Evolutionary conservation across 2,113 vertebrate genomes (phyloP).

Genomic region (Microcebus tavaratra): DNA sequence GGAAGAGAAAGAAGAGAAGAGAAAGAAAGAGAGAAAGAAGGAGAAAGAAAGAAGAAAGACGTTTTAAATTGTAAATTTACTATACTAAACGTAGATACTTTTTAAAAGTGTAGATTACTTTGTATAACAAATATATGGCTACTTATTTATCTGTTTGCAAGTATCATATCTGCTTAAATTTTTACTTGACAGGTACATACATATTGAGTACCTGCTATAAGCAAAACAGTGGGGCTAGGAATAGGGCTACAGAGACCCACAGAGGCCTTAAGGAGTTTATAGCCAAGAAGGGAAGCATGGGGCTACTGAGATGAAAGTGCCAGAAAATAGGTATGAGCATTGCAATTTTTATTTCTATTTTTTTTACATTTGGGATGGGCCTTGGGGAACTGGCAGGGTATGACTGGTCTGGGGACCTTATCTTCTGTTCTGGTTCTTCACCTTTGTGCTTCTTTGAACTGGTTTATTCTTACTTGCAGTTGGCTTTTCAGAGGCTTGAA

Average conservation of each 20-base stretch:
- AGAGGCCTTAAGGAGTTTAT: not conserved
- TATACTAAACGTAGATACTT: not conserved
- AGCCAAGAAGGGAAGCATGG: not conserved
- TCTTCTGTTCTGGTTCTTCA: not conserved
- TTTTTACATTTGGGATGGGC: not conserved
- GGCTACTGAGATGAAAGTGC: not conserved
- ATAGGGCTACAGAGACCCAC: not conserved
- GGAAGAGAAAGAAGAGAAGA: fast-evolving
- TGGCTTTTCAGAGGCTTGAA: not conserved
- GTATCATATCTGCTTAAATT: not conserved
- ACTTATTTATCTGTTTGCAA: not conserved
- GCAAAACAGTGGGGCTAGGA: too few species aligned
- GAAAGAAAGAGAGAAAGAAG: too few species aligned
- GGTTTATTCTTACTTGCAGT: not conserved
- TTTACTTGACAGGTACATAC: not conserved
- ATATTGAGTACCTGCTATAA: not conserved
- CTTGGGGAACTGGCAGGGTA: not conserved
- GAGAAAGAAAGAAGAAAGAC: too few species aligned
- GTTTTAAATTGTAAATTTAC: not conserved
- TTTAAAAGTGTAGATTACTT: not conserved
- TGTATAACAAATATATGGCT: not conserved
- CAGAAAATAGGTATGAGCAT: not conserved
- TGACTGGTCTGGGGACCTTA: not conserved
- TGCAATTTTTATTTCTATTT: not conserved
- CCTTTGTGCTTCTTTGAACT: not conserved